phyloP scores from a whole-genome alignment of 2,888 invertebrate genomes.

The Hecatera dysodea region DNA sequence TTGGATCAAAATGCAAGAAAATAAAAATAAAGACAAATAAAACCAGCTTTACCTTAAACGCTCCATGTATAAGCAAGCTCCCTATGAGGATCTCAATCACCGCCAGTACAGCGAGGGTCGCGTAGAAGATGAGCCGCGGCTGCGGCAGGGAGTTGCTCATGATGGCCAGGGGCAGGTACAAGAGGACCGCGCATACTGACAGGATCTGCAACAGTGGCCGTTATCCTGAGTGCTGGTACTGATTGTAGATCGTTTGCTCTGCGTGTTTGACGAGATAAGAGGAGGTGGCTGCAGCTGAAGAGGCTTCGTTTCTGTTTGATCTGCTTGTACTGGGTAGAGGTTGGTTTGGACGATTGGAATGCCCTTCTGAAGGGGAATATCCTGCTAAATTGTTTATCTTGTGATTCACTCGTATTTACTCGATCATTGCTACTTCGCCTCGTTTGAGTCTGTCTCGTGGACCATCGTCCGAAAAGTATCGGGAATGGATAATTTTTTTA shows the following conservation, averaged over 20 bases:
- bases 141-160: slow-evolving; percentile 69
- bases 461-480: no score
- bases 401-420: not conserved
- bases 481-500: no score
- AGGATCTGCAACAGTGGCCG: slow-evolving; percentile 68
- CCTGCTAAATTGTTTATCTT: not conserved
- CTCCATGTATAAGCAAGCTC: slow-evolving; percentile 77
- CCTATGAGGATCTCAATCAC: slow-evolving; percentile 73
- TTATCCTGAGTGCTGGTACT: slow-evolving; percentile 3
- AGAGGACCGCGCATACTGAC: slow-evolving; percentile 66
- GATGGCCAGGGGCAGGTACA: slow-evolving; percentile 75
- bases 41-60: slow-evolving; percentile 73
- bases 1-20: not conserved
- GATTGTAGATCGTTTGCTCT: no score
- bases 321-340: not conserved
- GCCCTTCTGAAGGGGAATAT: not conserved
- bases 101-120: slow-evolving; percentile 67
- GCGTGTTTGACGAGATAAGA: slow-evolving; percentile 24
- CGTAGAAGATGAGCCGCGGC: slow-evolving; percentile 73
- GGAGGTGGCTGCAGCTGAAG: not conserved
- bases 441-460: no score
- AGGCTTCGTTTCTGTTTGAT: slow-evolving; percentile 10
- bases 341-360: not conserved
- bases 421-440: not conserved
- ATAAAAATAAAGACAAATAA: not conserved